Conservation (phyloP, 2,113 vertebrate genomes). For the Petromus typicus region DNA sequence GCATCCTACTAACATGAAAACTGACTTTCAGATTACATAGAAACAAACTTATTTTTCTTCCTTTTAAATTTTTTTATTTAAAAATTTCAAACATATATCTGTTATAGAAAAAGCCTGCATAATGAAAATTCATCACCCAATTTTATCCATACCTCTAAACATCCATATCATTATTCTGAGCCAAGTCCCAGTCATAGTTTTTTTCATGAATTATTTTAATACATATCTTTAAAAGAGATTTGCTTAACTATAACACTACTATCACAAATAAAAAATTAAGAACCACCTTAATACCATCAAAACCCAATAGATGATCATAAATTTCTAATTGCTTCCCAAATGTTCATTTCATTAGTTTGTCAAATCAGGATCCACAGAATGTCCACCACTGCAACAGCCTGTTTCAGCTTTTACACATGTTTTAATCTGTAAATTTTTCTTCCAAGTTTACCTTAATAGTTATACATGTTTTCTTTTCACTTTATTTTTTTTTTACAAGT, state of each 20-base stretch:
- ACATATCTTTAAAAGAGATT: not conserved
- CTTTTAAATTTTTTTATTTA: not conserved
- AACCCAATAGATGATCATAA: not conserved
- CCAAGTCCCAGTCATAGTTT: conserved; percentile 10
- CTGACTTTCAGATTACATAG: not conserved
- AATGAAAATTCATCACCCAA: conserved; percentile 29
- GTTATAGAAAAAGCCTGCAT: not conserved
- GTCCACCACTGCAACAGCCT: not conserved
- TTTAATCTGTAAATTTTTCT: not conserved
- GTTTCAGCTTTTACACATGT: not conserved
- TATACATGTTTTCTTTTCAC: not conserved
- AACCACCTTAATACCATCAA: conserved; percentile 19
- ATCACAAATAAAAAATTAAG: not conserved
- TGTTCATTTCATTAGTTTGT: conserved; percentile 29
- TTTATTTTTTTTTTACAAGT: not conserved
- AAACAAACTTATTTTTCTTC: conserved; percentile 19
- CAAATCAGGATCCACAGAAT: conserved; percentile 33
- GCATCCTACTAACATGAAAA: not conserved
- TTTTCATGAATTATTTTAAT: conserved; percentile 44
- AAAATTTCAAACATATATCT: not conserved
- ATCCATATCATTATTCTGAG: not conserved
- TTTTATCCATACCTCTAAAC: not conserved
- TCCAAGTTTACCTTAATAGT: not conserved
- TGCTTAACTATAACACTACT: not conserved
- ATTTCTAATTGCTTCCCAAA: not conserved